These are phyloP conservation scores for Stenopsyche tienmushanensis DNA, from an alignment of 1,140 invertebrate species.

Conservation along the genomic window DNA sequence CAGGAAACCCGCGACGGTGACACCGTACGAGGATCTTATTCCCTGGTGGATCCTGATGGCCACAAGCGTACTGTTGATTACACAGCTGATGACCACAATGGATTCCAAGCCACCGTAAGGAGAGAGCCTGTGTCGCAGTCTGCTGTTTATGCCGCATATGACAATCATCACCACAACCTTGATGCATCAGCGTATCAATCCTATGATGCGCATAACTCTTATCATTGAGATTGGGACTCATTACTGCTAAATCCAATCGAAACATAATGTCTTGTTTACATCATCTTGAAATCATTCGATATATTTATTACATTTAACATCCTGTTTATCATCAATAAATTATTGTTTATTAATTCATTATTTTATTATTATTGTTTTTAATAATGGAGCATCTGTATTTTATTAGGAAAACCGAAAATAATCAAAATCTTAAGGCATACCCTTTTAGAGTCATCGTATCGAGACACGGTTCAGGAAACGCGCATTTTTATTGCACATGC, in stretches of 20 bases:
- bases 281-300: too few species aligned
- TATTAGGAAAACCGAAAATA: too few species aligned
- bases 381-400: too few species aligned
- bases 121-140: slow-evolving; percentile 44
- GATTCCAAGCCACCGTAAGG: slow-evolving; percentile 54
- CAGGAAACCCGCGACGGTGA: slow-evolving; percentile 46
- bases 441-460: too few species aligned
- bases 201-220: slow-evolving; percentile 7
- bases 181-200: background rate
- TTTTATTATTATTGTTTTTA: too few species aligned
- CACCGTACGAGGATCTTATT: slow-evolving; percentile 47
- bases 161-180: background rate
- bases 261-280: too few species aligned
- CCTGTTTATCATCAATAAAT: too few species aligned
- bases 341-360: too few species aligned
- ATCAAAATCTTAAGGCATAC: too few species aligned
- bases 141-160: background rate
- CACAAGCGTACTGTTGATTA: slow-evolving; percentile 55
- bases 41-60: slow-evolving; percentile 54
- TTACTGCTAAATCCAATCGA: background rate
- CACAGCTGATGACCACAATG: slow-evolving; percentile 50
- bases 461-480: too few species aligned
- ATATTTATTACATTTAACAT: too few species aligned
- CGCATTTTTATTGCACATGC: too few species aligned
- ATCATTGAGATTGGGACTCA: slow-evolving; percentile 9